Conservation (phyloP, 2,797 vertebrate genomes). For the Microctenopoma stevenorrisi region DNA sequence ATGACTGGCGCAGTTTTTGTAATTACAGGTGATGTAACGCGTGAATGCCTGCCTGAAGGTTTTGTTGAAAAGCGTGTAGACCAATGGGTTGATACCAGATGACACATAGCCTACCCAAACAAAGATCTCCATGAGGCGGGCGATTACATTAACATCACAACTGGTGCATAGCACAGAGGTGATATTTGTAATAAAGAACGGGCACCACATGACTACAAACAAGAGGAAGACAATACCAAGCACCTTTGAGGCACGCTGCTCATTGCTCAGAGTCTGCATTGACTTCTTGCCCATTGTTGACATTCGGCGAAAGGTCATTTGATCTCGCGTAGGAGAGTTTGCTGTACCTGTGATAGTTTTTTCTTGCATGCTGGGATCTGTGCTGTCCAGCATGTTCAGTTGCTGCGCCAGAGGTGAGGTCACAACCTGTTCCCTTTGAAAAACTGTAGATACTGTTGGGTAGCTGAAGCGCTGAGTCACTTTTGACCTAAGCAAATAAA, state of each 20-base stretch:
- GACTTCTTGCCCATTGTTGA: constrained; percentile 93
- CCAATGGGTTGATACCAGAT: constrained; percentile 96
- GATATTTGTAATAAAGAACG: constrained; percentile 97
- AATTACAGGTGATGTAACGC: constrained; percentile 95
- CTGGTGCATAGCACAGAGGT: constrained; percentile 90
- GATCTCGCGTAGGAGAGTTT: constrained; percentile 59
- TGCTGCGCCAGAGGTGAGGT: constrained; percentile 84
- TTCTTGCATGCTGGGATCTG: constrained; percentile 74
- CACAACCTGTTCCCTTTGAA: constrained; percentile 84
- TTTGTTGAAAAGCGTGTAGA: constrained; percentile 98
- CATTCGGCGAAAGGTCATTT: constrained; percentile 84
- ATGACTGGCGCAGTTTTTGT: constrained; percentile 62
- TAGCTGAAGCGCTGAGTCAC: constrained; percentile 86
- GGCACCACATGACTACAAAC: constrained; percentile 98
- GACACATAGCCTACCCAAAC: constrained; percentile 98
- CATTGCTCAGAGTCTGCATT: constrained; percentile 94
- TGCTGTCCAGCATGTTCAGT: constrained; percentile 80
- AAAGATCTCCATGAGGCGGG: constrained; percentile 93
- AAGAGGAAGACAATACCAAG: constrained; percentile 96
- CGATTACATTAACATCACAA: constrained; percentile 85
- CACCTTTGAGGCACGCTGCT: constrained; percentile 97
- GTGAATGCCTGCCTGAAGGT: constrained; percentile 95
- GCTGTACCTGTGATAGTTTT: constrained; percentile 29
- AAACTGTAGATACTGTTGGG: constrained; percentile 87
- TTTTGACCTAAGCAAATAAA: constrained; percentile 89